These are phyloP conservation scores for Catharus bicknelli DNA, from an alignment of 2,113 vertebrate species.

Conservation along the genomic window DNA sequence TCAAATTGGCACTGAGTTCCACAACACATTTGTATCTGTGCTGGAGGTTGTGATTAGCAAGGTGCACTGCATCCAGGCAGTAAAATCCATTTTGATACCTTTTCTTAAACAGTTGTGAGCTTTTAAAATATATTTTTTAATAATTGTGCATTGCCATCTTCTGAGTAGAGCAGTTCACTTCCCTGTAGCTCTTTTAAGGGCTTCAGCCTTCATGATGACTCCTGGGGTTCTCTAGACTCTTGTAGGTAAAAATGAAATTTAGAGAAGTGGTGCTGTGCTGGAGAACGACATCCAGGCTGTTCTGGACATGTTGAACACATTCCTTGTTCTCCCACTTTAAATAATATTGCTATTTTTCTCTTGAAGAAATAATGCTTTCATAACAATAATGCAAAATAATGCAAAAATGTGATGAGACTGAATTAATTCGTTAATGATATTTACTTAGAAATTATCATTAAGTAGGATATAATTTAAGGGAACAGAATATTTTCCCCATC, in stretches of 20 bases:
- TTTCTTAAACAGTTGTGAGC: not conserved
- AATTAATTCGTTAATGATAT: not conserved
- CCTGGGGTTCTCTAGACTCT: not conserved
- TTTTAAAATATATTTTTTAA: too few relatives aligned
- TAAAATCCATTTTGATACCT: not conserved
- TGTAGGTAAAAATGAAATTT: not conserved
- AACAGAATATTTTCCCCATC: not conserved
- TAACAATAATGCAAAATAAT: not conserved
- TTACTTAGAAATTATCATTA: not conserved
- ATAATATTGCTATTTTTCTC: not conserved
- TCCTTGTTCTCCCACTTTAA: not conserved
- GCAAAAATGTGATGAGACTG: not conserved
- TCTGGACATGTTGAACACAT: not conserved
- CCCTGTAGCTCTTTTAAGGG: not conserved
- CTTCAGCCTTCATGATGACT: not conserved
- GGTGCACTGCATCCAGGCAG: fast-evolving
- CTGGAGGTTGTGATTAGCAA: not conserved
- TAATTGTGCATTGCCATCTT: not conserved
- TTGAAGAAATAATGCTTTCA: not conserved
- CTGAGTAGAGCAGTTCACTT: not conserved
- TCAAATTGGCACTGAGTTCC: not conserved
- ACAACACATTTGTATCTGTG: fast-evolving
- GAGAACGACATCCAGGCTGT: too few relatives aligned
- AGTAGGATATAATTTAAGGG: not conserved
- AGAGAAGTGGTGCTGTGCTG: not conserved